Base-by-base conservation (phyloP, 2,797 vertebrate species). In the Sciaenops ocellatus region DNA sequence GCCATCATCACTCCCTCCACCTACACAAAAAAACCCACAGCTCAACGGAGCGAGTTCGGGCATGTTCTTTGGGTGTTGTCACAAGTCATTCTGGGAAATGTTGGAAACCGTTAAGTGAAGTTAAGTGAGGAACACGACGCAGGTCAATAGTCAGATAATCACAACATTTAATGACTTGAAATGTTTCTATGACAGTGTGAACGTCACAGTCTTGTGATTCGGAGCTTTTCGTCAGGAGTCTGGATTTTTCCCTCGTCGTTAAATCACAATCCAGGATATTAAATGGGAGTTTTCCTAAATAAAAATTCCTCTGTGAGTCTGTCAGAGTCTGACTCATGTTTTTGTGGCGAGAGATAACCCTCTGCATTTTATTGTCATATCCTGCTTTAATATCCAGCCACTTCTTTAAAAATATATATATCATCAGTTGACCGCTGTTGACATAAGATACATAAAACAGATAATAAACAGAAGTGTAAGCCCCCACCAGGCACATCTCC, bases 81-180 rank as follows among this genome's bases (percentile, higher is more conserved):
- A 44, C 66, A 74, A 73, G 74, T 70, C 48, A 28, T 76, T 80
- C 41, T 85, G 81, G 85, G 75, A 81, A 79, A 89, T 79, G 80
- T 82, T 73, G 80, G 69, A 82, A 76, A 54, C 24, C 16, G 6
- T 57, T 12, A 65, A n/a, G 16, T 38, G 20, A 68, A 20, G n/a
- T 3, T 38, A 9, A 12, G 42, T 20, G 47, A 57, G 8, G 11
- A 65, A 57, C 41, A 56, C 6, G 4, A 62, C 16, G 24, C 17
- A 24, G 11, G 24, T 55, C 18, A 26, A 17, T 13, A 57, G 26
- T 30, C n/a, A 48, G 5, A 16, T 38, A 38, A 38, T 38, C 34
- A n/a, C 5, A 59, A 13, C 1, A 44, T 2, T 20, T 26, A 41
- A 26, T 68, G 2, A 38, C 5, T 56, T 42, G 20, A 70, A 57